phyloP scores from a whole-genome alignment of 2,888 invertebrate species.

The Cataglyphis altisquamis region DNA sequence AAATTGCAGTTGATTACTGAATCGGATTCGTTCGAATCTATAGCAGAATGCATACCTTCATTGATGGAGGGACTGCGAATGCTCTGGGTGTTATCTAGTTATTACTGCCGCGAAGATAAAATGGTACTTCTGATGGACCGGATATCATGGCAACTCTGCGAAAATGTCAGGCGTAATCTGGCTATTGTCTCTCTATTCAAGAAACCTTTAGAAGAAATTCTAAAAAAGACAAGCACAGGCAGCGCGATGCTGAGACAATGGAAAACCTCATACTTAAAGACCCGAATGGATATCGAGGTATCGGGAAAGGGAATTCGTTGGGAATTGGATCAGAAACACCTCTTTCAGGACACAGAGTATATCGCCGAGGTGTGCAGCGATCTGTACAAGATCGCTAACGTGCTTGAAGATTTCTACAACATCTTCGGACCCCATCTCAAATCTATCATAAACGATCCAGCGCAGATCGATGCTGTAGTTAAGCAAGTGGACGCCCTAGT shows the following conservation, averaged over 20 bases:
- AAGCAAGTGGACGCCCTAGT: conserved; percentile 93
- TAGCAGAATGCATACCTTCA: conserved; percentile 91
- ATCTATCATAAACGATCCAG: conserved; percentile 94
- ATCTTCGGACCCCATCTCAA: conserved; percentile 95
- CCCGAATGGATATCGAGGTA: conserved; percentile 93
- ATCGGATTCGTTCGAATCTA: conserved; percentile 90
- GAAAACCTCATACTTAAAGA: conserved; percentile 92
- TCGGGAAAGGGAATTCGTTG: conserved; percentile 95
- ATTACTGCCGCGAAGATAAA: conserved; percentile 94
- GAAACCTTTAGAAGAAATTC: conserved; percentile 87
- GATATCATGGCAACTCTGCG: conserved; percentile 93
- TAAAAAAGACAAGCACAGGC: conserved; percentile 88
- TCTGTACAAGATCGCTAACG: conserved; percentile 92
- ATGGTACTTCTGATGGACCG: conserved; percentile 94
- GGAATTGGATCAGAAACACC: conserved; percentile 95
- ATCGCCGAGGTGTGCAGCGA: conserved; percentile 93
- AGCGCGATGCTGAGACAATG: conserved; percentile 91
- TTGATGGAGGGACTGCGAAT: conserved; percentile 95
- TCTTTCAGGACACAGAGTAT: conserved; percentile 95
- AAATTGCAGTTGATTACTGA: conserved; percentile 89
- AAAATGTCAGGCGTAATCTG: conserved; percentile 91
- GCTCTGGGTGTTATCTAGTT: conserved; percentile 96
- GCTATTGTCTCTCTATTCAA: conserved; percentile 92
- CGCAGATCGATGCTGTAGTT: conserved; percentile 94
- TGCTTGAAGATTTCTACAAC: conserved; percentile 95